A percentile compares a stretch with the other conserved stretches of the same genome.
phyloP scores from a whole-genome alignment of 1,140 invertebrate species.

The Colletes latitarsis region DNA sequence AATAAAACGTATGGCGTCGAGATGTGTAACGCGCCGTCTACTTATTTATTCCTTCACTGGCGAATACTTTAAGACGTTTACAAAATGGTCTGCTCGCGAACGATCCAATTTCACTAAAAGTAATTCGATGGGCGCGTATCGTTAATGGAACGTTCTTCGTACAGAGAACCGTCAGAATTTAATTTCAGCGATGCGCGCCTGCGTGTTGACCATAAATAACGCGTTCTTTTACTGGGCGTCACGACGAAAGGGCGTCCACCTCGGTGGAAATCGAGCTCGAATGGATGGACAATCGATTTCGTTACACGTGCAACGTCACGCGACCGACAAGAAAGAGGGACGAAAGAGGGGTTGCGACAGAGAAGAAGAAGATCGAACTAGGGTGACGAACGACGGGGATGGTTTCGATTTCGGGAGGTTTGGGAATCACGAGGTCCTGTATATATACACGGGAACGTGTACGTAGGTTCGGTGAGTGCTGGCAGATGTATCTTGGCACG shows the following conservation, averaged over 20 bases:
- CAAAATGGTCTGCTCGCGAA: no score
- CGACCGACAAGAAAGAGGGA: neutral
- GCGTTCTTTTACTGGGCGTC: neutral
- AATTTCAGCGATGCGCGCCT: constrained; percentile 43
- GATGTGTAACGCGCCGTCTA: no score
- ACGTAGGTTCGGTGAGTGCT: constrained; percentile 45
- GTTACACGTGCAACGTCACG: neutral
- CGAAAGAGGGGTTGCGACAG: neutral
- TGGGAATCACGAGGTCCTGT: neutral
- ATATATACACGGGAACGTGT: neutral
- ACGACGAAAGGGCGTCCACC: neutral
- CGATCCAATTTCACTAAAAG: neutral
- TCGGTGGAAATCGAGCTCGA: constrained; percentile 31
- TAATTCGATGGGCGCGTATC: neutral
- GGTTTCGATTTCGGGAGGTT: neutral
- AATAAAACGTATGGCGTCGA: neutral
- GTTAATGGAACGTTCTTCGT: neutral
- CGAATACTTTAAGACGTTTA: no score
- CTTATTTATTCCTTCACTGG: no score
- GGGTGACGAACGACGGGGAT: neutral
- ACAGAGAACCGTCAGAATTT: constrained; percentile 25
- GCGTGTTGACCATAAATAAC: constrained; percentile 29
- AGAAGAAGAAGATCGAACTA: constrained; percentile 17
- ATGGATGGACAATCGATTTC: constrained; percentile 44
- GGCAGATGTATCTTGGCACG: constrained; percentile 73